Conservation (phyloP, 2,113 vertebrate species). For the Spilogale gracilis region DNA sequence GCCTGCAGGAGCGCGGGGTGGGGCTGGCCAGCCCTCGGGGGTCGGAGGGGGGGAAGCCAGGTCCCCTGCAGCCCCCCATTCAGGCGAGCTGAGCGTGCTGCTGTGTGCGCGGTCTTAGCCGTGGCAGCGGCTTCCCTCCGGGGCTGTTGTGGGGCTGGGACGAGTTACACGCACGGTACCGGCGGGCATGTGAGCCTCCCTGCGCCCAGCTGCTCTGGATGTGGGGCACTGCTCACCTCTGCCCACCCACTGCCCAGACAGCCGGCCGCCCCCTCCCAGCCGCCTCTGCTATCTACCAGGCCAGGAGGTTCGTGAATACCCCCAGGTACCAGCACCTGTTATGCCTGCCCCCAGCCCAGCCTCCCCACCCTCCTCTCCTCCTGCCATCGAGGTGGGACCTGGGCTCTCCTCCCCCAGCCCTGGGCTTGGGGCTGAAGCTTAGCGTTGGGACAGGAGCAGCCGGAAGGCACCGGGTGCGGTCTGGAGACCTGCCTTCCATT, state of each 20-base stretch:
- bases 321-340: background rate
- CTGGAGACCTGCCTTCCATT: background rate
- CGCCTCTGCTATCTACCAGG: background rate
- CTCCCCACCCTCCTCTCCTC: accelerated
- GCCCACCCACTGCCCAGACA: background rate
- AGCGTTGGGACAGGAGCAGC: background rate
- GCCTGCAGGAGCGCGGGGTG: background rate
- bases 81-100: accelerated
- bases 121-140: accelerated
- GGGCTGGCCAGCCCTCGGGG: background rate
- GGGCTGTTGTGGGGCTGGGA: background rate
- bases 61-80: background rate
- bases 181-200: background rate
- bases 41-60: background rate
- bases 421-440: background rate
- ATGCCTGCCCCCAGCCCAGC: accelerated
- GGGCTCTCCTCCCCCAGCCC: background rate
- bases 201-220: accelerated
- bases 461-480: accelerated
- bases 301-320: background rate
- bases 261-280: background rate
- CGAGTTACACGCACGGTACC: accelerated
- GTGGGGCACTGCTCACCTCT: no score
- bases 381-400: background rate
- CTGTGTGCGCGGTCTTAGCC: accelerated